Evolutionary conservation across 2,888 invertebrate species (phyloP).

Genomic region (Tenthredo mesomela): DNA sequence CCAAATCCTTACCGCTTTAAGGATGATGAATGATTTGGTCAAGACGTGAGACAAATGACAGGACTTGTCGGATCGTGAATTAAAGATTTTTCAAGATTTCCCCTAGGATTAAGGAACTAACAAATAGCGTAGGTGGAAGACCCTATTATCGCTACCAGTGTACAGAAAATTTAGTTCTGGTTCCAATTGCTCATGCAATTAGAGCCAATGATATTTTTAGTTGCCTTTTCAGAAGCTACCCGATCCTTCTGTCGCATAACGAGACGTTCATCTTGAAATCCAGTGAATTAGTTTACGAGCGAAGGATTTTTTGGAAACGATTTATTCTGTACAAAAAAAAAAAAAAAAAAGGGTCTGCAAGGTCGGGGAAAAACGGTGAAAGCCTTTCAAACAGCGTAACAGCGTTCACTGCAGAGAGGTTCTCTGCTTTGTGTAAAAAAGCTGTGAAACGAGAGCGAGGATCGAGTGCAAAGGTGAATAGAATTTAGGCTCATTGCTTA

Average conservation of each 20-base stretch:
- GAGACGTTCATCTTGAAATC: not conserved
- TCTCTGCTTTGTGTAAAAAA: not conserved
- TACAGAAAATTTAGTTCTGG: not conserved
- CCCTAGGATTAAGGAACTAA: not conserved
- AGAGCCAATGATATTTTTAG: not conserved
- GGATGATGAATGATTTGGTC: not conserved
- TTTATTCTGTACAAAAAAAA: not conserved
- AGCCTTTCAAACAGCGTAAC: too few species aligned
- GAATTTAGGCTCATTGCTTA: not conserved
- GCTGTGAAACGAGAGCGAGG: not conserved
- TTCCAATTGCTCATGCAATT: not conserved
- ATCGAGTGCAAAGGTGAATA: not conserved
- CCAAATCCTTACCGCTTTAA: not conserved
- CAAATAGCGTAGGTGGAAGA: not conserved
- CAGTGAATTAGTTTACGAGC: slow-evolving; percentile 21
- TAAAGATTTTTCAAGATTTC: not conserved
- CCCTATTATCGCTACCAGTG: too few species aligned
- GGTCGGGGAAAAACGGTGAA: not conserved
- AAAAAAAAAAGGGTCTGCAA: not conserved
- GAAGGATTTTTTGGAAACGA: slow-evolving; percentile 14
- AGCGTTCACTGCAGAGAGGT: not conserved
- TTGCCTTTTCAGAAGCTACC: slow-evolving; percentile 7
- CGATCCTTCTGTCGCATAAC: not conserved
- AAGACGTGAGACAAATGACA: not conserved
- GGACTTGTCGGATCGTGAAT: not conserved